Conservation (phyloP, 2,797 vertebrate species). For the Gallinago solitaria region DNA sequence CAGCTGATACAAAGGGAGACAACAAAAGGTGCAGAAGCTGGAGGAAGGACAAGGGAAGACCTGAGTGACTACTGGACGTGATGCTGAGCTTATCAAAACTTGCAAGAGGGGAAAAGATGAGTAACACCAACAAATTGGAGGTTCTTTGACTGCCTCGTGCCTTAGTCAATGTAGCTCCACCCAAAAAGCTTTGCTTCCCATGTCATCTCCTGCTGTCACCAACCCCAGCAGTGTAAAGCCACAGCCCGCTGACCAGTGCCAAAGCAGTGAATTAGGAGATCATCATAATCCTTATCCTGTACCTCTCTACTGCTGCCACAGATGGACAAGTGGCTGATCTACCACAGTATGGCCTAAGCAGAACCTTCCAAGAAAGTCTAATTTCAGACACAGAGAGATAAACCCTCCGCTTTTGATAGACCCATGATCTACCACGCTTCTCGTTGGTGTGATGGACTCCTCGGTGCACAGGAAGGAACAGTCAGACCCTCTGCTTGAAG, state of each 20-base stretch:
- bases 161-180: neutral
- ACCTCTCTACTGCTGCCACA: neutral
- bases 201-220: neutral
- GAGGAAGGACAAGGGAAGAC: neutral
- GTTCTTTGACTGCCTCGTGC: neutral
- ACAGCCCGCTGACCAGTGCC: neutral
- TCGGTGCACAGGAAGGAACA: fast-evolving
- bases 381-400: slow-evolving; percentile 34
- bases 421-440: neutral
- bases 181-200: neutral
- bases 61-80: neutral
- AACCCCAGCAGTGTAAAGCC: neutral
- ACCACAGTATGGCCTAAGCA: neutral
- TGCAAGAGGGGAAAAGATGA: neutral
- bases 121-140: neutral
- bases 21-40: neutral
- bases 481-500: neutral
- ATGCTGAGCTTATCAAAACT: neutral
- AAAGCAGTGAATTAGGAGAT: slow-evolving; percentile 47
- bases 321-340: slow-evolving; percentile 39
- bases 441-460: fast-evolving
- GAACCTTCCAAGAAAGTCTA: slow-evolving; percentile 30
- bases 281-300: slow-evolving; percentile 31
- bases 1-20: neutral
- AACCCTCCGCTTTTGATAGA: neutral